These are phyloP conservation scores for Rugalucina vietnamica DNA, from an alignment of 2,888 invertebrate genomes.

Conservation along the genomic window DNA sequence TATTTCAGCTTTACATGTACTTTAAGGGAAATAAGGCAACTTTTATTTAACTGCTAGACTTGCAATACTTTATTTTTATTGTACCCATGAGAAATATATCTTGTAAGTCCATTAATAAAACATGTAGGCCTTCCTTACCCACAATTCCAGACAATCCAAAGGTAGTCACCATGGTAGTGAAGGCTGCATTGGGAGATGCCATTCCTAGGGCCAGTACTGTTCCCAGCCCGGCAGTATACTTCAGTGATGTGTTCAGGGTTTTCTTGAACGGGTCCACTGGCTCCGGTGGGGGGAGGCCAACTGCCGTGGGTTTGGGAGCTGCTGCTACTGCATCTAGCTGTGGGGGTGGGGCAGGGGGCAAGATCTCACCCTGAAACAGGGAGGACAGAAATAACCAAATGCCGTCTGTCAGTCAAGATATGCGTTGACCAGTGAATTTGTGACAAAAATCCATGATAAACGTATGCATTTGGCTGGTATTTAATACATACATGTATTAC, in stretches of 20 bases:
- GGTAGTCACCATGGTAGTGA: conserved; percentile 94
- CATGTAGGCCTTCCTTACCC: conserved; percentile 84
- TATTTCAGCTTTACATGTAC: too few species aligned
- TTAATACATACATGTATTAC: background rate
- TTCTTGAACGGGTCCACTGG: conserved; percentile 89
- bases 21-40: too few species aligned
- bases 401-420: background rate
- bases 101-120: too few species aligned
- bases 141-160: conserved; percentile 93
- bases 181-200: conserved; percentile 92
- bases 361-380: conserved; percentile 86
- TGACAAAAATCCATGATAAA: background rate
- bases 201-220: conserved; percentile 87
- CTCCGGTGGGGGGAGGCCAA: conserved; percentile 73
- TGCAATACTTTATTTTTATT: too few species aligned
- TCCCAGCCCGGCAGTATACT: conserved; percentile 80
- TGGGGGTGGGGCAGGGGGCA: conserved; percentile 87
- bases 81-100: too few species aligned
- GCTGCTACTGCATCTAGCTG: conserved; percentile 85
- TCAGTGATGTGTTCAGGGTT: conserved; percentile 84
- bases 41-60: too few species aligned
- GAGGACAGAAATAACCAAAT: background rate
- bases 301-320: conserved; percentile 67
- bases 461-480: background rate
- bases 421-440: background rate